phyloP scores from a whole-genome alignment of 2,888 invertebrate species.

The Lochmaea capreae region DNA sequence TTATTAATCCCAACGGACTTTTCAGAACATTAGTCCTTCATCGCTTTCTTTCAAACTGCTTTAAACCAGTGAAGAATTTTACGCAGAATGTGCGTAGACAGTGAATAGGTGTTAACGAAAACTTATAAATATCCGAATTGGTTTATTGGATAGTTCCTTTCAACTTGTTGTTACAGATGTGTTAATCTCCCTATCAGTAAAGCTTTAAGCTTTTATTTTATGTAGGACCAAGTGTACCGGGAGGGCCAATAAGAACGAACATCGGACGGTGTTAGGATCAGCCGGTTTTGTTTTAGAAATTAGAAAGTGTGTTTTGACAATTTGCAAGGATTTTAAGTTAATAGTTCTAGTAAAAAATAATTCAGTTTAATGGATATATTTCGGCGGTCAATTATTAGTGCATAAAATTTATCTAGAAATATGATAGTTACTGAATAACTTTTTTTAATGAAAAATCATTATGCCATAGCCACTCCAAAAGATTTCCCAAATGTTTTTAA shows the following conservation, averaged over 20 bases:
- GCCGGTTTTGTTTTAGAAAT: no score
- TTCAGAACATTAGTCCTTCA: not conserved
- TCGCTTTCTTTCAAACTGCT: constrained; percentile 1
- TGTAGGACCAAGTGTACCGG: no score
- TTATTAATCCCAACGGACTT: not conserved
- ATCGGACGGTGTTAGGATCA: no score
- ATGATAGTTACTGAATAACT: no score
- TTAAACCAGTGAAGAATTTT: not conserved
- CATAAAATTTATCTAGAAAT: no score
- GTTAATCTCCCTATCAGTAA: not conserved
- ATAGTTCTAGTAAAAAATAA: no score
- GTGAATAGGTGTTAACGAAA: not conserved
- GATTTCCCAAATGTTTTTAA: not conserved
- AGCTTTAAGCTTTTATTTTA: not conserved
- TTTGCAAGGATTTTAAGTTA: no score
- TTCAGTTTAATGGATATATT: no score
- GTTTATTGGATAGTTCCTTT: constrained; percentile 11
- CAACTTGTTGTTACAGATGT: not conserved
- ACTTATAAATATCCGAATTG: constrained; percentile 1
- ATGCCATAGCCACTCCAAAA: not conserved
- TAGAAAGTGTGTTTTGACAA: no score
- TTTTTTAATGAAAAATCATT: no score
- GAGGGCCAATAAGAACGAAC: no score
- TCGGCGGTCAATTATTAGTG: no score
- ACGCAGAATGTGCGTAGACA: not conserved